Evolutionary conservation across 2,113 vertebrate species (phyloP).

Genomic region (Dromiciops gliroides): DNA sequence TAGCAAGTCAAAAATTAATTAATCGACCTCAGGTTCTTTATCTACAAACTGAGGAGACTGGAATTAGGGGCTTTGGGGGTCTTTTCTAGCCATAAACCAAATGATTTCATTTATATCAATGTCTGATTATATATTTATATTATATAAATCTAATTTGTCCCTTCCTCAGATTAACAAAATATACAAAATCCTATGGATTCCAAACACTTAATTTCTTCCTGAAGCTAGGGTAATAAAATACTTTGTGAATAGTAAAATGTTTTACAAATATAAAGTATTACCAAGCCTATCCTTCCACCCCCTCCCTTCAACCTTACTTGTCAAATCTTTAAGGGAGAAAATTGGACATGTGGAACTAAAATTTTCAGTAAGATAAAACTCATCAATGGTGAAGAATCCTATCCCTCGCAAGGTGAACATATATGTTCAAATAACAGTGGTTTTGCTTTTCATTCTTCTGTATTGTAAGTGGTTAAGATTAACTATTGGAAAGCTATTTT

Average conservation of each 20-base stretch:
- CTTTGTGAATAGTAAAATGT: background rate
- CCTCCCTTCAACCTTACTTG: background rate
- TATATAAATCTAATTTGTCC: conserved; percentile 12
- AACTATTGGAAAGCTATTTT: conserved; percentile 79
- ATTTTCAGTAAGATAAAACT: background rate
- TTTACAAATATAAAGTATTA: background rate
- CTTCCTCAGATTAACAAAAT: conserved; percentile 1
- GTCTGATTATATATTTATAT: conserved; percentile 8
- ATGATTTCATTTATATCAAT: background rate
- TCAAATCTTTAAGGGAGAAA: background rate
- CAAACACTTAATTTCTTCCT: conserved; percentile 7
- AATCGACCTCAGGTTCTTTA: background rate
- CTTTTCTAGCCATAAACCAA: background rate
- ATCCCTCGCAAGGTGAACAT: conserved; percentile 38
- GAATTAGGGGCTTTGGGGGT: background rate
- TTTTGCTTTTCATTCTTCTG: conserved; percentile 71
- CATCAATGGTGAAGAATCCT: conserved; percentile 64
- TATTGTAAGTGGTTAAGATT: conserved; percentile 74
- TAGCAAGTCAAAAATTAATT: background rate
- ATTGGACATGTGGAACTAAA: background rate
- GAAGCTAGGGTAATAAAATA: background rate
- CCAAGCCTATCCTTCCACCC: background rate
- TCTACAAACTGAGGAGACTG: background rate
- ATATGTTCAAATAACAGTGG: conserved; percentile 70
- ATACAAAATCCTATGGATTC: background rate